phyloP scores from a whole-genome alignment of 2,888 invertebrate genomes.

The Caenorhabditis japonica region DNA sequence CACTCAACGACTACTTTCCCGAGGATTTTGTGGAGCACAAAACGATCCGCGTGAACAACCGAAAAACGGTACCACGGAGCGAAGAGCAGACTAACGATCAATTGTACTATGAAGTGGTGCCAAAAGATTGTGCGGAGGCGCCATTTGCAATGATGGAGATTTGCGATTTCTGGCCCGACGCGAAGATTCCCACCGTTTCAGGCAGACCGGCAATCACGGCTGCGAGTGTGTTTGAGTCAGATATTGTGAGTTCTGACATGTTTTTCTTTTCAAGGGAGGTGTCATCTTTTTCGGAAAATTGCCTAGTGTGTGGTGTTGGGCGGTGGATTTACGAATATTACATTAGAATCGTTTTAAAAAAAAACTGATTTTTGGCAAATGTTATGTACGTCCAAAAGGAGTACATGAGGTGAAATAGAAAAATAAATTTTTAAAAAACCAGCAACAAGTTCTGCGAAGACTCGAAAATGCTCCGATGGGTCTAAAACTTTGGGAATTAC shows the following conservation, averaged over 20 bases:
- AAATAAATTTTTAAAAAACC: no score
- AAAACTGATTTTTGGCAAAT: no score
- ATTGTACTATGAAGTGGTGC: conserved; percentile 36
- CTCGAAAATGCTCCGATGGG: no score
- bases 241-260: conserved; percentile 27
- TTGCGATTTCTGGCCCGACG: conserved; percentile 41
- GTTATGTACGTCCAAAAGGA: no score
- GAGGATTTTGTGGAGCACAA: conserved; percentile 31
- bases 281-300: no score
- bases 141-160: conserved; percentile 45
- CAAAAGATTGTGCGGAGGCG: conserved; percentile 42
- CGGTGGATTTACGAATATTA: no score
- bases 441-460: no score
- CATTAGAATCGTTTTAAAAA: background rate
- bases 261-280: no score
- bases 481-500: no score
- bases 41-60: conserved; percentile 33
- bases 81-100: conserved; percentile 28
- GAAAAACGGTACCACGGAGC: background rate
- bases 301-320: no score
- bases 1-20: conserved; percentile 14
- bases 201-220: conserved; percentile 14
- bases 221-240: conserved; percentile 30
- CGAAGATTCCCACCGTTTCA: conserved; percentile 12
- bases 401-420: no score